Percentiles rank a stretch among this genome's conserved stretches.
Conservation (phyloP, 2,888 invertebrate genomes). For the Eupithecia subfuscata region DNA sequence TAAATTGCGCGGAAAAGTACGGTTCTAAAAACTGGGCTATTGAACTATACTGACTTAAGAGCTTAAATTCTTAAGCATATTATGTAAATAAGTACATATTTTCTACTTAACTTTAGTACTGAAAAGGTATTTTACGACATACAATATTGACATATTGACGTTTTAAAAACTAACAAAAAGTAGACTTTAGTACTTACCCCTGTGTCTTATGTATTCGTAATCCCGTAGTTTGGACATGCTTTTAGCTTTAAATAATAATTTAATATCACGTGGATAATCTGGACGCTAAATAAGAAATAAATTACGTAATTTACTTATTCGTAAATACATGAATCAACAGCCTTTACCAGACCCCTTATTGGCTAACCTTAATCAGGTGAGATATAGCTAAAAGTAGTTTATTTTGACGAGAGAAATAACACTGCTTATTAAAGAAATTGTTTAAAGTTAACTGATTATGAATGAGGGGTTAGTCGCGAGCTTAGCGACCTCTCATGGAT, state of each 20-base stretch:
- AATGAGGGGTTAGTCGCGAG: background rate
- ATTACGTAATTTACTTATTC: too few species aligned
- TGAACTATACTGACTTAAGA: background rate
- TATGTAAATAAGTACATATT: slow-evolving; percentile 5
- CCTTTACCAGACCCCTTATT: too few species aligned
- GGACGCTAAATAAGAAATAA: background rate
- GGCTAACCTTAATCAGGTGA: too few species aligned
- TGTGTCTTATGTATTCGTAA: background rate
- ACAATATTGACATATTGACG: background rate
- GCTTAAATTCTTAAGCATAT: slow-evolving; percentile 2
- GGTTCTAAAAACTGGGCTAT: background rate
- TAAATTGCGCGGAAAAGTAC: background rate
- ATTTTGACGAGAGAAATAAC: too few species aligned
- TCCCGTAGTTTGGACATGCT: background rate
- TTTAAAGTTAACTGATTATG: background rate
- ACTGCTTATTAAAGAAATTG: background rate
- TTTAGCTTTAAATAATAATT: background rate
- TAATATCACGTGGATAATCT: background rate
- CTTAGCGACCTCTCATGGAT: background rate
- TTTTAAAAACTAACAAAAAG: background rate
- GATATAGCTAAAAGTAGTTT: background rate
- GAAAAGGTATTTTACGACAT: background rate
- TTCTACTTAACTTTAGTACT: background rate
- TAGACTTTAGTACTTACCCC: background rate
- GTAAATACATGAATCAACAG: too few species aligned